Evolutionary conservation across 1,140 invertebrate genomes (phyloP), one percentile per base, ranked within the genome.

Genomic region (Orchesella cincta): DNA sequence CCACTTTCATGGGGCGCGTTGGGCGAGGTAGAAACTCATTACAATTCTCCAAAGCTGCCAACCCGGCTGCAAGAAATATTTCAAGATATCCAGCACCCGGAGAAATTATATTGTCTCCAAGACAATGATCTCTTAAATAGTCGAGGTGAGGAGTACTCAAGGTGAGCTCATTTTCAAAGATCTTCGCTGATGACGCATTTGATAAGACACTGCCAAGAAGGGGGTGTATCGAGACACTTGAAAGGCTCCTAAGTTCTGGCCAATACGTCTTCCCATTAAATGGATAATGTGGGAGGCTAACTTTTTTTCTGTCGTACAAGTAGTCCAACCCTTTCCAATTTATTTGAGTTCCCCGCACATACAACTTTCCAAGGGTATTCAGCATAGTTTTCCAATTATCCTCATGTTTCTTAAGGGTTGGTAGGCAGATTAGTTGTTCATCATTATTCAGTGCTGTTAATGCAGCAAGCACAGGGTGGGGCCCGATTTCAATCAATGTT

Each of bases 251-350:
- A 5, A 54, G 2, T 1, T 28, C 28, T 29, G 29, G 52, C 52
- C 52, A 57, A 26, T n/a, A 57, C 23, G 8, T 12, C 26, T 52
- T 46, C 1, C 73, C 39, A 16, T 31, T 26, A 51, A 74, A 74
- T n/a, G 73, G 73, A 33, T 74, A 74, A 14, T 46, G 46, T 14
- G 73, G 51, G 26, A 74, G 51, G 52, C 28, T 8, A 28, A 29
- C 73, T 31, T 74, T 31, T 52, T 18, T 52, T n/a, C 39, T 46
- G 5, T 12, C 8, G 14, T n/a, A 57, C 12, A 57, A 46, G 5
- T 46, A 14, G 52, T 57, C 52, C 52, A 57, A n/a, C 3, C 52
- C 52, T 3, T 23, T 57, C 52, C 52, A 57, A 26, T 57, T n/a
- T 3, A 57, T 57, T 18, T 57, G 3, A 5, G 18, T 46, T 3